Percentiles rank a stretch among this genome's conserved stretches.
Conservation (phyloP, 1,140 invertebrate genomes). For the Subanguina moxae region DNA sequence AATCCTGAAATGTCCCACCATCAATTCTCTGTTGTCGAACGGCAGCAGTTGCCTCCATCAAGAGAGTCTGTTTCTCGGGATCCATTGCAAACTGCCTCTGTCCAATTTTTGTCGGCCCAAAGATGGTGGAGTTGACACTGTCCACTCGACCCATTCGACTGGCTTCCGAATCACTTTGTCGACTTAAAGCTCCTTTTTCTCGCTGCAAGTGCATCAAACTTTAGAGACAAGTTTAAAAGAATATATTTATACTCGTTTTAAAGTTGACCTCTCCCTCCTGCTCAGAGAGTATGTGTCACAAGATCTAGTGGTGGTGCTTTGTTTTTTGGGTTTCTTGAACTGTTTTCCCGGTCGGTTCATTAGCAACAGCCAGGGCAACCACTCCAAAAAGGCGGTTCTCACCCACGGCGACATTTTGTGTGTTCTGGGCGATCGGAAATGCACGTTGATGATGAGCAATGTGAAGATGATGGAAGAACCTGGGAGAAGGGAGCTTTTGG, state of each 20-base stretch:
- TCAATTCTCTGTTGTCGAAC: background rate
- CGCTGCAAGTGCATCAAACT: background rate
- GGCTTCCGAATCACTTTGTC: constrained; percentile 18
- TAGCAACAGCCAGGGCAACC: constrained; percentile 87
- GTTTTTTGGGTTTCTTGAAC: constrained; percentile 33
- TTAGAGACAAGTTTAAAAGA: too few relatives aligned
- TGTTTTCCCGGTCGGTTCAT: constrained; percentile 76
- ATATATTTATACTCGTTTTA: too few relatives aligned
- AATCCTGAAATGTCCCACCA: background rate
- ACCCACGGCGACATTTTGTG: constrained; percentile 49
- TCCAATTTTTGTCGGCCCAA: background rate
- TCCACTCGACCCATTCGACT: constrained; percentile 10
- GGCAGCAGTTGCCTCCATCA: constrained; percentile 7
- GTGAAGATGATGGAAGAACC: constrained; percentile 54
- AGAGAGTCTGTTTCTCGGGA: constrained; percentile 7
- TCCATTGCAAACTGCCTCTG: constrained; percentile 7
- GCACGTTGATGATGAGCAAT: constrained; percentile 51
- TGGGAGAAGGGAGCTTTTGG: constrained; percentile 42
- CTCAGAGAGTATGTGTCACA: background rate
- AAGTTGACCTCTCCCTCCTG: too few relatives aligned
- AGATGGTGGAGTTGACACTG: constrained; percentile 8
- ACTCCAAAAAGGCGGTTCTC: constrained; percentile 83
- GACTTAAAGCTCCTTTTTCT: background rate
- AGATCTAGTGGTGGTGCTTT: background rate
- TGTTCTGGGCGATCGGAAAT: constrained; percentile 50